phyloP scores from a whole-genome alignment of 1,140 invertebrate species.

The Drosophila ananassae region DNA sequence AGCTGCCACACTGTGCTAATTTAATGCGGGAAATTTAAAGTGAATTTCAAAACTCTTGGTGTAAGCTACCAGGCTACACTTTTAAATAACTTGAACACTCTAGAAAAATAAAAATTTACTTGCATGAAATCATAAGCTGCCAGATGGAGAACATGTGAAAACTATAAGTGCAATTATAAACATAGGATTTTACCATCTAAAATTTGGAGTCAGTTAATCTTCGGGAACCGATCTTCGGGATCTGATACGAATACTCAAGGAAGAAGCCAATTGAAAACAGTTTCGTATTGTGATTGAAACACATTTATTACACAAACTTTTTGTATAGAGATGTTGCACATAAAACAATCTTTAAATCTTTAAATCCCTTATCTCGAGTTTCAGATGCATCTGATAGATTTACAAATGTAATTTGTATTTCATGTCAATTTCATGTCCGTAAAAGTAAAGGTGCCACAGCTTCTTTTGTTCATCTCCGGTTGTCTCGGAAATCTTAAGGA shows the following conservation, averaged over 20 bases:
- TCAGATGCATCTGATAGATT: slow-evolving; percentile 5
- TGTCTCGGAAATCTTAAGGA: slow-evolving; percentile 2
- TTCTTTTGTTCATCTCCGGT: slow-evolving; percentile 12
- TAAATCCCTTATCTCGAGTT: slow-evolving; percentile 2
- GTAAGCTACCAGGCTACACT: too few relatives aligned
- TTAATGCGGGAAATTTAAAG: slow-evolving; percentile 11
- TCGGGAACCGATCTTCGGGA: too few relatives aligned
- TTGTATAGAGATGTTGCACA: neutral
- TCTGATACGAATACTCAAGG: too few relatives aligned
- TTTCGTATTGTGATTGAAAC: slow-evolving; percentile 6
- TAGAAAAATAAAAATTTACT: neutral
- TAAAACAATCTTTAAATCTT: slow-evolving; percentile 4
- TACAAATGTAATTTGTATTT: slow-evolving; percentile 6
- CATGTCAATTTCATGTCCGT: slow-evolving; percentile 2
- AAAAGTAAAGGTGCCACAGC: slow-evolving; percentile 17
- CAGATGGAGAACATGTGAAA: too few relatives aligned
- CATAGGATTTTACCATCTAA: too few relatives aligned
- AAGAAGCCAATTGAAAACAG: slow-evolving; percentile 11
- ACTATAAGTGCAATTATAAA: too few relatives aligned
- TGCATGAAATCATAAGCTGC: neutral
- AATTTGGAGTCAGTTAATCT: too few relatives aligned
- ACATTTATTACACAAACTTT: slow-evolving; percentile 21
- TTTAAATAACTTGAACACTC: too few relatives aligned
- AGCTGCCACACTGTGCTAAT: neutral
- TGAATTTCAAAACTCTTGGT: neutral